These are phyloP conservation scores for Ormyrus nitidulus DNA, from an alignment of 2,888 invertebrate species.

Conservation along the genomic window DNA sequence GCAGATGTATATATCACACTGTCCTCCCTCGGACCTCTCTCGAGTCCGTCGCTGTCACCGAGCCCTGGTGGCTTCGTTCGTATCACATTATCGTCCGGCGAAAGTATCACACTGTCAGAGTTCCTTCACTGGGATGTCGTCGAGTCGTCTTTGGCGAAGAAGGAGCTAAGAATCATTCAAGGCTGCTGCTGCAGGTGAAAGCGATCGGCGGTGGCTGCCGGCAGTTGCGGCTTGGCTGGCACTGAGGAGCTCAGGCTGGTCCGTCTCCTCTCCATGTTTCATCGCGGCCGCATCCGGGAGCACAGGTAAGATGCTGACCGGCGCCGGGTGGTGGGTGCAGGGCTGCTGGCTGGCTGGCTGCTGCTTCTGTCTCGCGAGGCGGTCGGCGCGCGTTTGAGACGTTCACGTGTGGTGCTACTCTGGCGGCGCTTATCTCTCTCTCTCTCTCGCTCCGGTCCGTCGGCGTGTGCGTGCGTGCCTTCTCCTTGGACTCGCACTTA, in stretches of 20 bases:
- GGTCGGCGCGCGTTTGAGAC: conserved; percentile 46
- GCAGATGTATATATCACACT: no score
- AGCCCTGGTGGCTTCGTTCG: no score
- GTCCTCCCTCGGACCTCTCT: no score
- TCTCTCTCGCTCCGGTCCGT: conserved; percentile 13
- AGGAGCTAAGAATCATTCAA: no score
- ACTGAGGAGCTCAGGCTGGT: neutral
- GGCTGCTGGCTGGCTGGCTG: neutral
- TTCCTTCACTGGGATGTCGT: no score
- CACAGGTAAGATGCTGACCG: neutral
- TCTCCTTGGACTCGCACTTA: conserved; percentile 34
- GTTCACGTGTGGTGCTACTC: conserved; percentile 36
- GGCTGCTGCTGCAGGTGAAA: no score
- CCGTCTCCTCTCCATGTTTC: conserved; percentile 47
- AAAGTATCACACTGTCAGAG: no score
- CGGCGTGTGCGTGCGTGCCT: neutral
- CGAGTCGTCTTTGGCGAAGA: no score
- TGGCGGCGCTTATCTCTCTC: neutral
- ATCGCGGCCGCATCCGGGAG: conserved; percentile 13
- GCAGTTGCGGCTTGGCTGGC: no score
- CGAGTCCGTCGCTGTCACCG: no score
- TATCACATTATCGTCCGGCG: no score
- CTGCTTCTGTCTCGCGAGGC: conserved; percentile 25
- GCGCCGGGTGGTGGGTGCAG: neutral
- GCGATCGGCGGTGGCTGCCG: no score